phyloP scores from a whole-genome alignment of 37 sponge, comb jelly and placozoan genomes.

The Eunapius fragilis region DNA sequence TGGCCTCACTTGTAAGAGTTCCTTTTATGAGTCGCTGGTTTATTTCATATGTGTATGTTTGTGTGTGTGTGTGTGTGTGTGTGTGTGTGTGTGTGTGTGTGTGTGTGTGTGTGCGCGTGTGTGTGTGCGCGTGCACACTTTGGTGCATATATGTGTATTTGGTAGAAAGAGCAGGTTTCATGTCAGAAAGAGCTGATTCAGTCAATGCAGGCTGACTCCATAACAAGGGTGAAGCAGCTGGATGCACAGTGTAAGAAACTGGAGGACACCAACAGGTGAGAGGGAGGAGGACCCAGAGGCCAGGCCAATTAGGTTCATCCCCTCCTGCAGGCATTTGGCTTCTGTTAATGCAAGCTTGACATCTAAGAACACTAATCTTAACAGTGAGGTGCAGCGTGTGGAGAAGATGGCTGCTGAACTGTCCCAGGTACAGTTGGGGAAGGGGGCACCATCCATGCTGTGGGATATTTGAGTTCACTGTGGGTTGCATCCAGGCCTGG shows the following conservation, averaged over 20 bases:
- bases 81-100: no score
- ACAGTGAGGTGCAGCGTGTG: conserved; percentile 12
- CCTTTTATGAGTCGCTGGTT: no score
- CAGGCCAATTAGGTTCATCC: no score
- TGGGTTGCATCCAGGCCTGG: no score
- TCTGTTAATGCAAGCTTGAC: conserved; percentile 11
- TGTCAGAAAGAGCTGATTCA: not conserved
- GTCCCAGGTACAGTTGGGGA: conserved; percentile 19
- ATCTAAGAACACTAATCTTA: conserved; percentile 17
- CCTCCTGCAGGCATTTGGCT: not conserved
- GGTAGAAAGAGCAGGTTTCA: not conserved
- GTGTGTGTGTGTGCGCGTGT: no score
- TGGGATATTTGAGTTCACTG: no score
- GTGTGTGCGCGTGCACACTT: no score
- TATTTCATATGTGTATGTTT: not conserved
- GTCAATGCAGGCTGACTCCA: not conserved
- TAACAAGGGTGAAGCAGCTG: not conserved
- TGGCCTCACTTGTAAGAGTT: conserved; percentile 54
- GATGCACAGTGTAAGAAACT: not conserved
- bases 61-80: no score
- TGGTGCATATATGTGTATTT: not conserved
- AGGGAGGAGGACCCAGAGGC: no score
- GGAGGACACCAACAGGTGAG: not conserved
- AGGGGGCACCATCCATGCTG: no score
- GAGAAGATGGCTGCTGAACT: not conserved